phyloP scores from a whole-genome alignment of 2,113 vertebrate genomes.

The Aleadryas rufinucha region DNA sequence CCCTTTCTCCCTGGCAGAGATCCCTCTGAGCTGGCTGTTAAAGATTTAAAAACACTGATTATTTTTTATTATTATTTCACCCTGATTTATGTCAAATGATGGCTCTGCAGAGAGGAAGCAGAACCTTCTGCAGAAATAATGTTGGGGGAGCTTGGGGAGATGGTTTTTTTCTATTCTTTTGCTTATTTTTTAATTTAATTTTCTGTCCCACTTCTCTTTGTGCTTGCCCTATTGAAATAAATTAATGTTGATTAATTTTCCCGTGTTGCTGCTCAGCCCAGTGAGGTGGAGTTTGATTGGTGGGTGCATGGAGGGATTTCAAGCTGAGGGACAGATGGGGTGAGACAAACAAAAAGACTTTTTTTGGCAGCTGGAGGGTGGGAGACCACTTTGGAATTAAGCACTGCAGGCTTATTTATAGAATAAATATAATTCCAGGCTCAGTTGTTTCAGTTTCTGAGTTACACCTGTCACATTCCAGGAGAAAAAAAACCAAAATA shows the following conservation, averaged over 20 bases:
- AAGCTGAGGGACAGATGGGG: background rate
- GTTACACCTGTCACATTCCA: fast-evolving
- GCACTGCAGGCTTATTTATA: background rate
- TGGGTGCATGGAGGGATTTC: background rate
- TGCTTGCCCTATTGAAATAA: too few relatives aligned
- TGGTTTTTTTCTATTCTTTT: background rate
- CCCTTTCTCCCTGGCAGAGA: background rate
- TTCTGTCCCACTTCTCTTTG: background rate
- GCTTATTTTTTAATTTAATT: background rate
- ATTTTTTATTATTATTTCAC: background rate
- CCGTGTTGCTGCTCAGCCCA: background rate
- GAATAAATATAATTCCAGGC: background rate
- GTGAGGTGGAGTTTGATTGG: background rate
- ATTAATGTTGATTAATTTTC: background rate
- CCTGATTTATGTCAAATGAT: background rate
- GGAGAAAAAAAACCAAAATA: fast-evolving
- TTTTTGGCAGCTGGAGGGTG: background rate
- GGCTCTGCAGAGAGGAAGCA: background rate
- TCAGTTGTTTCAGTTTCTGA: background rate
- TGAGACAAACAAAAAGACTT: background rate
- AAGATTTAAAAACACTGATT: background rate
- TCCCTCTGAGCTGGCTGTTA: background rate
- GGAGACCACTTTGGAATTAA: background rate
- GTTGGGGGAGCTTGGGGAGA: background rate
- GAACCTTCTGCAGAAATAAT: background rate